phyloP scores from a whole-genome alignment of 2,888 invertebrate genomes.

The Platerodrilus igneus region DNA sequence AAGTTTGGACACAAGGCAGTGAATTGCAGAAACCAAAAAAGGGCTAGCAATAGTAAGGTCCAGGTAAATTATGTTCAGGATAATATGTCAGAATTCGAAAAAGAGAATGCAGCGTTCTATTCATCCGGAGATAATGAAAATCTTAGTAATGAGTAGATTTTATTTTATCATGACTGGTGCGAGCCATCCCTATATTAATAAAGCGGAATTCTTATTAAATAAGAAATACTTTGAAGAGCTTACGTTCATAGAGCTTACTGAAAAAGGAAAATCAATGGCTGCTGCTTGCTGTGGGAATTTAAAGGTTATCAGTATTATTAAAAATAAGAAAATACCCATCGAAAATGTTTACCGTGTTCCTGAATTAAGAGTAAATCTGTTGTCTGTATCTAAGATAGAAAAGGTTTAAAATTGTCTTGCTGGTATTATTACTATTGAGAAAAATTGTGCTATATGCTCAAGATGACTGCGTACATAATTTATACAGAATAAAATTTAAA shows the following conservation, averaged over 20 bases:
- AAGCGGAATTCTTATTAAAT: slow-evolving; percentile 2
- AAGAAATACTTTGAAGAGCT: slow-evolving; percentile 11
- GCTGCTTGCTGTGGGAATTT: slow-evolving; percentile 1
- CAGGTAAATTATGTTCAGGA: slow-evolving; percentile 2
- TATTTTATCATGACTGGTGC: too few species aligned
- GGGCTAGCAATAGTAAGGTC: too few species aligned
- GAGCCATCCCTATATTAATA: slow-evolving; percentile 10
- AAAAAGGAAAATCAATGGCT: slow-evolving; percentile 8
- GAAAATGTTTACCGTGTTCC: slow-evolving; percentile 34
- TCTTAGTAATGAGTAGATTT: too few species aligned
- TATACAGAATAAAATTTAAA: slow-evolving; percentile 1
- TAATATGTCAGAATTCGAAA: background rate
- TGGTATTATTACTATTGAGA: background rate
- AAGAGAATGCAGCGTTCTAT: background rate
- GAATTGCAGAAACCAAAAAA: slow-evolving; percentile 17
- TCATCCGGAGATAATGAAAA: slow-evolving; percentile 3
- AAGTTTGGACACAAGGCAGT: slow-evolving; percentile 7
- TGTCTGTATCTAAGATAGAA: slow-evolving; percentile 8
- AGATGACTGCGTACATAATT: background rate
- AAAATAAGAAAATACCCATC: slow-evolving; percentile 15
- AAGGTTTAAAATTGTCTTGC: slow-evolving; percentile 3
- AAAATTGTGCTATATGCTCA: too few species aligned
- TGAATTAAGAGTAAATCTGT: slow-evolving; percentile 24
- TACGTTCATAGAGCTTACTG: slow-evolving; percentile 3
- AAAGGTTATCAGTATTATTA: slow-evolving; percentile 16